Evolutionary conservation across 2,797 vertebrate genomes (phyloP).

Genomic region (Tiaroga cobitis): DNA sequence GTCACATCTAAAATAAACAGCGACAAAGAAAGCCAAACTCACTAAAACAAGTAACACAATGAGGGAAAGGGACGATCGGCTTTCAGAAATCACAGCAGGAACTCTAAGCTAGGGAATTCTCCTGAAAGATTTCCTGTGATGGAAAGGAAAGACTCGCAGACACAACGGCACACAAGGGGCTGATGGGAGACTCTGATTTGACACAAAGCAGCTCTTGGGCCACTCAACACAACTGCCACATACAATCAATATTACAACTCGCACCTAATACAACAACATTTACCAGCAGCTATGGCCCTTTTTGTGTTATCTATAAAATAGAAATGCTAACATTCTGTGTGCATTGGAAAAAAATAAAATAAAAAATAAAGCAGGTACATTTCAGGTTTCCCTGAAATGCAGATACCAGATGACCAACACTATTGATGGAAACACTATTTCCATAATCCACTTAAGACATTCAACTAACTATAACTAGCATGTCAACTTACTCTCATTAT

Average conservation of each 20-base stretch:
- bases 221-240: conserved; percentile 67
- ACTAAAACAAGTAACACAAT: conserved; percentile 66
- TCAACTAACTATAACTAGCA: not conserved
- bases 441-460: not conserved
- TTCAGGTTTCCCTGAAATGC: not conserved
- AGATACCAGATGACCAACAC: not conserved
- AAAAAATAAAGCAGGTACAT: conserved; percentile 15
- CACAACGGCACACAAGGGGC: conserved; percentile 63
- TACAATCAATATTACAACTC: conserved; percentile 56
- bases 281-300: not conserved
- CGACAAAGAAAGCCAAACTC: conserved; percentile 60
- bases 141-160: conserved; percentile 55
- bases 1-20: conserved; percentile 66
- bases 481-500: not conserved
- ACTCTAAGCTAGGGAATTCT: conserved; percentile 51
- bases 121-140: conserved; percentile 57
- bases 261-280: conserved; percentile 3
- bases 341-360: conserved; percentile 8
- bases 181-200: conserved; percentile 57
- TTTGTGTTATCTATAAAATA: not conserved
- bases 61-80: conserved; percentile 52
- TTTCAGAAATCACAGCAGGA: conserved; percentile 58
- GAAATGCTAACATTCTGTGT: not conserved
- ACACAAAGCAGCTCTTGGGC: conserved; percentile 63
- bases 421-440: not conserved